Conservation (phyloP, 2,113 vertebrate species). For the Sorex fumeus region DNA sequence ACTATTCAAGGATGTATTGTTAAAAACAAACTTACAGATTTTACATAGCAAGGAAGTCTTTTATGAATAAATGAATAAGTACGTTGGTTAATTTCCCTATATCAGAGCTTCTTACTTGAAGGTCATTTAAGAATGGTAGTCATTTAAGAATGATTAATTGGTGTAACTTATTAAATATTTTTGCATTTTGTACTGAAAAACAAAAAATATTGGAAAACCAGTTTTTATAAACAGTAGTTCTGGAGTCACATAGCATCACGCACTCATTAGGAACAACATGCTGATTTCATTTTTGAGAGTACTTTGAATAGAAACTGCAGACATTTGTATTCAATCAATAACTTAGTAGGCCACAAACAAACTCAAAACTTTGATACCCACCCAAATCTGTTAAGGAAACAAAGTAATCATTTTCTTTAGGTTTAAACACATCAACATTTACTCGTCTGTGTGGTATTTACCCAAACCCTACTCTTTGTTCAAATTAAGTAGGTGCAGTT, state of each 20-base stretch:
- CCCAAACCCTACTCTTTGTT: background rate
- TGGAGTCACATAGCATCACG: background rate
- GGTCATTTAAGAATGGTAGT: no score
- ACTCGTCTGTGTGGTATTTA: background rate
- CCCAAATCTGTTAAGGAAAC: background rate
- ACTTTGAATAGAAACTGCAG: background rate
- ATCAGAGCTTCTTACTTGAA: background rate
- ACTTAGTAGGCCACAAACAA: background rate
- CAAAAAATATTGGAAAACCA: background rate
- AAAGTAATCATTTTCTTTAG: background rate
- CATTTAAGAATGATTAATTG: background rate
- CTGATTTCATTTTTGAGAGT: background rate
- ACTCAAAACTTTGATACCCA: background rate
- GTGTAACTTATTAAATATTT: background rate
- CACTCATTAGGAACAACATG: background rate
- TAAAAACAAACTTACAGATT: background rate
- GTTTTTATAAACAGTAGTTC: background rate
- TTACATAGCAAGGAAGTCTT: background rate
- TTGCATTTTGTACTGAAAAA: background rate
- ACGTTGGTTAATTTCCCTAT: background rate
- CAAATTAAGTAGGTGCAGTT: no score
- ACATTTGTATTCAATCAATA: background rate
- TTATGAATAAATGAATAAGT: background rate
- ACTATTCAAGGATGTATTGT: no score
- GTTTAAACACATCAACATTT: background rate